Percentiles rank a stretch among this genome's conserved stretches.
These are phyloP conservation scores for Dryobotodes eremita DNA, from an alignment of 2,888 invertebrate species.

Conservation along the genomic window DNA sequence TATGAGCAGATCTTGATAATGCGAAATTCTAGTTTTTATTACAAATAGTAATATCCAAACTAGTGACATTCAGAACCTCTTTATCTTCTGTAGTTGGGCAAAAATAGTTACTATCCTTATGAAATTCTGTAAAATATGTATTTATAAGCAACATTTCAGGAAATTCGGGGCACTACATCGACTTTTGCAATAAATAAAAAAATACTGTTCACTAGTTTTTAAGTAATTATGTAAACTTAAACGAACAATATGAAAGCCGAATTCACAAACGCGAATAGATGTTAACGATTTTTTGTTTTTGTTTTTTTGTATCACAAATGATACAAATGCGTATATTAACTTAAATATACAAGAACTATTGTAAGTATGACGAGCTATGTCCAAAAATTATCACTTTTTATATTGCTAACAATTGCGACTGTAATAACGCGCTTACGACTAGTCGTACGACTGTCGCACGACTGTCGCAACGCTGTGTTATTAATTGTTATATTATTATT, in stretches of 20 bases:
- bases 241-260: slow-evolving; percentile 60
- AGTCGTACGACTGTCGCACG: slow-evolving; percentile 43
- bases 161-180: slow-evolving; percentile 6
- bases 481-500: slow-evolving; percentile 46
- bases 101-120: neutral
- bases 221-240: slow-evolving; percentile 46
- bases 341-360: slow-evolving; percentile 46
- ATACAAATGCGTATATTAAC: slow-evolving; percentile 36
- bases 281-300: slow-evolving; percentile 32
- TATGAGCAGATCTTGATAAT: neutral
- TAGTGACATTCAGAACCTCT: neutral
- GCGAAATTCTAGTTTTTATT: neutral
- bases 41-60: neutral
- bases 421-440: slow-evolving; percentile 41
- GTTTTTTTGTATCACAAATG: slow-evolving; percentile 38
- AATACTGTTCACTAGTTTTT: slow-evolving; percentile 55
- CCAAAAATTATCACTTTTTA: slow-evolving; percentile 55
- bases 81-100: neutral
- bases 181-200: slow-evolving; percentile 29
- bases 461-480: slow-evolving; percentile 50
- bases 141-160: neutral
- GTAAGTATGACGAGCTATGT: slow-evolving; percentile 40
- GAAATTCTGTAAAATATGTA: neutral
- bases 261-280: slow-evolving; percentile 51
- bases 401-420: slow-evolving; percentile 36